Conservation (phyloP, 2,888 invertebrate species). For the Hipparchia sbordonii region DNA sequence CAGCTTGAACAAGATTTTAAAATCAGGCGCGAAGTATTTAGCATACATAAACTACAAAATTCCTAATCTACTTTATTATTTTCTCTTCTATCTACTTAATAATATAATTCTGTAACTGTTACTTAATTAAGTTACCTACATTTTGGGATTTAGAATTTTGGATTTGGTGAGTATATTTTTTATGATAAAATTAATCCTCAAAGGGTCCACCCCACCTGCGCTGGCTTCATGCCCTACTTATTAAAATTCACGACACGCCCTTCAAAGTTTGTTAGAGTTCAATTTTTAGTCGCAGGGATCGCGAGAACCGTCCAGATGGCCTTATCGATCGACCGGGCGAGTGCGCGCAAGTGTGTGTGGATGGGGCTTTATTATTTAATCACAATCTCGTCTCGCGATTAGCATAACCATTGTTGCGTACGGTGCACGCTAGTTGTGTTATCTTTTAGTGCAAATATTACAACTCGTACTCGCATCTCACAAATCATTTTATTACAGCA, state of each 20-base stretch:
- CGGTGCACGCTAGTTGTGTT: slow-evolving; percentile 41
- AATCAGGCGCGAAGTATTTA: no score
- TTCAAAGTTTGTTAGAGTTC: slow-evolving; percentile 14
- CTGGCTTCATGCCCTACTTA: slow-evolving; percentile 15
- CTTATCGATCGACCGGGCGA: slow-evolving; percentile 59
- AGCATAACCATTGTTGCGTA: slow-evolving; percentile 72
- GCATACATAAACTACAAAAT: no score
- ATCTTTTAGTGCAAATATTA: slow-evolving; percentile 31
- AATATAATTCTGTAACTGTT: no score
- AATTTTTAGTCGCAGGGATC: slow-evolving; percentile 25
- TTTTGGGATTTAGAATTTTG: no score
- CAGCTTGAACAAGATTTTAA: no score
- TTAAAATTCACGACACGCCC: slow-evolving; percentile 11
- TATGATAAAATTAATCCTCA: not conserved
- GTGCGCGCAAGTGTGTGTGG: slow-evolving; percentile 43
- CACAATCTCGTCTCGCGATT: slow-evolving; percentile 71
- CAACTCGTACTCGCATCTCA: slow-evolving; percentile 1
- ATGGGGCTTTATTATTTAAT: slow-evolving; percentile 62
- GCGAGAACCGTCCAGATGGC: slow-evolving; percentile 63
- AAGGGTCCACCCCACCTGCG: slow-evolving; percentile 5
- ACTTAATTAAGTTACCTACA: no score
- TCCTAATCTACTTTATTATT: no score
- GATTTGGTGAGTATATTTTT: not conserved
- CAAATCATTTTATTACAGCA: not conserved
- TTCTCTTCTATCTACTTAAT: no score